A percentile compares a stretch with the other conserved stretches of the same genome.
These are phyloP conservation scores for Lampropteryx suffumata DNA, from an alignment of 2,888 invertebrate species.

Conservation along the genomic window DNA sequence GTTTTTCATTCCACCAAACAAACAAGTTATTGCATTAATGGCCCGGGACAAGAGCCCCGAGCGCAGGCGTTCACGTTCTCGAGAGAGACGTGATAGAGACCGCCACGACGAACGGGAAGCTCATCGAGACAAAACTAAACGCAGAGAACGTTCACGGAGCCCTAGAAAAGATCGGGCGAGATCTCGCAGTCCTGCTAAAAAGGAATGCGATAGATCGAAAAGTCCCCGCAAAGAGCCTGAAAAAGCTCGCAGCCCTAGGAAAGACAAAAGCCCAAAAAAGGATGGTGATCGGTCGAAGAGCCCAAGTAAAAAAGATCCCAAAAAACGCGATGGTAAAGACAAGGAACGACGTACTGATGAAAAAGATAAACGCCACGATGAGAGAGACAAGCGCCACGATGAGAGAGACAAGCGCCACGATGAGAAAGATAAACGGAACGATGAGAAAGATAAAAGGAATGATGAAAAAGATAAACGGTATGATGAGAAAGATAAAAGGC, in stretches of 20 bases:
- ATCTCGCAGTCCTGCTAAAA: constrained; percentile 61
- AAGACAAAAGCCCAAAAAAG: constrained; percentile 37
- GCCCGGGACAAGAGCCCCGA: constrained; percentile 70
- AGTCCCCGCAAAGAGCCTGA: constrained; percentile 45
- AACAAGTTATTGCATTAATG: constrained; percentile 43
- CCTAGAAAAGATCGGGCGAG: constrained; percentile 63
- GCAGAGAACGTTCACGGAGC: constrained; percentile 65
- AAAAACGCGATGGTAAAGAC: constrained; percentile 69
- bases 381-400: constrained; percentile 36
- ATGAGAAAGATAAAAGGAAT: constrained; percentile 73
- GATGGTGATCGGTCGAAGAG: constrained; percentile 42
- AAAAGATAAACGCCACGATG: constrained; percentile 51
- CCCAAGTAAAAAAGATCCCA: constrained; percentile 59
- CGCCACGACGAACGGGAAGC: constrained; percentile 71
- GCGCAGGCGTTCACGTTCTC: constrained; percentile 69
- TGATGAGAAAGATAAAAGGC: constrained; percentile 71
- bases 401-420: constrained; percentile 51
- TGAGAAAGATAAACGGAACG: constrained; percentile 29
- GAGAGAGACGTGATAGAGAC: constrained; percentile 71
- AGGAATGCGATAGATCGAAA: constrained; percentile 54
- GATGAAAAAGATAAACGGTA: constrained; percentile 30
- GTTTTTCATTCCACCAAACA: not conserved
- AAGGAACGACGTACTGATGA: constrained; percentile 54
- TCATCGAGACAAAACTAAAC: constrained; percentile 67
- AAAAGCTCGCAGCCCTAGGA: constrained; percentile 34